These are phyloP conservation scores for Platyura marginata DNA, from an alignment of 1,140 invertebrate genomes.

Conservation along the genomic window DNA sequence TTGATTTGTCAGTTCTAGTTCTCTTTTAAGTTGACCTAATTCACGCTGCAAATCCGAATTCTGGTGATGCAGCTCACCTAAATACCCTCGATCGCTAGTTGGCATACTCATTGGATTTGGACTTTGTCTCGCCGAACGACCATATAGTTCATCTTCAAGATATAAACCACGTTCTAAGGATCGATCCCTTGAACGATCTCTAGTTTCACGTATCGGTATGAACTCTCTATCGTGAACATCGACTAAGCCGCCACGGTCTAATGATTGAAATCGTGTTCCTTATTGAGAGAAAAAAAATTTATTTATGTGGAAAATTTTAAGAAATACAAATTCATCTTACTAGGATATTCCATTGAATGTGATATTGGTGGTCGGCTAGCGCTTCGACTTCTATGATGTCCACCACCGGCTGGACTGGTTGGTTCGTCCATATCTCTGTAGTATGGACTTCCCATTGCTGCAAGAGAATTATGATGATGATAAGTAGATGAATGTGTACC, in stretches of 20 bases:
- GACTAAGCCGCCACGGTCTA: slow-evolving; percentile 46
- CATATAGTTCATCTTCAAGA: slow-evolving; percentile 56
- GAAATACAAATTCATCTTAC: slow-evolving; percentile 11
- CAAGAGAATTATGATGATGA: slow-evolving; percentile 32
- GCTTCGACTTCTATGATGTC: slow-evolving; percentile 40
- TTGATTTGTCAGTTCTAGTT: slow-evolving; percentile 92
- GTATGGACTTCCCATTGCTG: slow-evolving; percentile 38
- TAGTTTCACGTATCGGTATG: slow-evolving; percentile 55
- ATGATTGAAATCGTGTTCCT: slow-evolving; percentile 48
- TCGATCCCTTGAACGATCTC: slow-evolving; percentile 40
- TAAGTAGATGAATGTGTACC: slow-evolving; percentile 27
- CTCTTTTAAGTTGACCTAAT: slow-evolving; percentile 87
- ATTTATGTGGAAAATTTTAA: not conserved
- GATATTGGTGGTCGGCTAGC: slow-evolving; percentile 33
- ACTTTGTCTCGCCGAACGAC: slow-evolving; percentile 54
- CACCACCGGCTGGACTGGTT: slow-evolving; percentile 47
- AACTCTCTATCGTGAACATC: slow-evolving; percentile 54
- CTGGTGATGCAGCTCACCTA: slow-evolving; percentile 87
- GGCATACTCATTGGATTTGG: slow-evolving; percentile 31
- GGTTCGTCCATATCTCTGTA: slow-evolving; percentile 55
- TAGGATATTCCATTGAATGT: slow-evolving; percentile 28
- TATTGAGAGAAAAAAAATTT: not conserved
- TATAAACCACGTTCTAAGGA: slow-evolving; percentile 45
- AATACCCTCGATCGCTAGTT: slow-evolving; percentile 35
- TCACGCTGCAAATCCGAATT: slow-evolving; percentile 92